Base-by-base conservation (phyloP, 2,797 vertebrate species). In the Mionectes olivaceus region DNA sequence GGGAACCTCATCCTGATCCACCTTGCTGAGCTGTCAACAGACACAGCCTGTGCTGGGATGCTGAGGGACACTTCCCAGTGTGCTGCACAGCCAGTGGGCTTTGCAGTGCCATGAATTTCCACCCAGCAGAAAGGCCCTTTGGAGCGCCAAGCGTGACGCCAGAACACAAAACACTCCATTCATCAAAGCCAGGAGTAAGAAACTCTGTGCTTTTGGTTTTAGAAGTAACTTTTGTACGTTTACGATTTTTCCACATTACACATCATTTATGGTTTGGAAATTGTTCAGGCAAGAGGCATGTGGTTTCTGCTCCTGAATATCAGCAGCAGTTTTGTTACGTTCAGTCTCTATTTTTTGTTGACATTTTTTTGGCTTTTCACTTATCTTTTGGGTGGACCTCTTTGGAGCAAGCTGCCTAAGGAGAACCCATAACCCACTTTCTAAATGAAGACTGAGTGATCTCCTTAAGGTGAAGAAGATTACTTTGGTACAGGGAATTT, bases 191-290 rank as follows among this genome's bases (percentile, higher is more conserved):
- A 4, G 81, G 95, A 97, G 92, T 86, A 94, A 94, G 83, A 91
- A 96, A 93, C 76, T 67, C 93, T 90, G 77, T 94, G 85, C 44
- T 96, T 96, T 96, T 77, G 49, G 86, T 60, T 94, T 96, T 91
- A 90, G 95, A 94, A 91, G 95, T 77, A 92, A 94, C 91, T 96
- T 96, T 95, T 95, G 77, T 97, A 90, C 93, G 47, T 93, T 94
- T 96, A 95, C 89, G 32, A 74, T 95, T 96, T 96, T 96, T 96
- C 96, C 96, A 96, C 95, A 94, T 95, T 96, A 94, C 96, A 87
- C 87, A 93, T 96, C 91, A 70, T 93, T 91, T 96, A 95, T 95
- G 91, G 95, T 89, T 95, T 96, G 95, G 95, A 96, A 96, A 93
- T 97, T 94, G 93, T 95, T 96, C 94, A 94, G 94, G 86, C 90